phyloP scores from a whole-genome alignment of 2,113 vertebrate species.

The Tinamus guttatus region DNA sequence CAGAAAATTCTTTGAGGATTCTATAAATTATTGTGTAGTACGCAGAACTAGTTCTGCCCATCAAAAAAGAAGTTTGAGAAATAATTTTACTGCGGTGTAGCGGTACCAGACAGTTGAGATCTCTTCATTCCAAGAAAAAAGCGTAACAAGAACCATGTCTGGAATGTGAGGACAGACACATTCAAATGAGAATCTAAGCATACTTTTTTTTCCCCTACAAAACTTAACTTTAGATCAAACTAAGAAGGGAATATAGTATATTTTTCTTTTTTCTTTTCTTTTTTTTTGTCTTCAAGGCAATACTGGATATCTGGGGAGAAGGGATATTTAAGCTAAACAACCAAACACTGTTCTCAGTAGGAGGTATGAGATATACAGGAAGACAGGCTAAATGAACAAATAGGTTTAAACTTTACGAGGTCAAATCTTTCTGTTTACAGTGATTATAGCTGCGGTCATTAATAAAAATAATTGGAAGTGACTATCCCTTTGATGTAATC shows the following conservation, averaged over 20 bases:
- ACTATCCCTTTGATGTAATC: conserved; percentile 23
- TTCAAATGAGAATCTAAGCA: not conserved
- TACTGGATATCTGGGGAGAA: not conserved
- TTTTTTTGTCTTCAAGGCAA: not conserved
- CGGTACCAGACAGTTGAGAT: not conserved
- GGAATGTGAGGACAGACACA: not conserved
- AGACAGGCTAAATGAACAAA: conserved; percentile 27
- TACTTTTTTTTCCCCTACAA: not conserved
- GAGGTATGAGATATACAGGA: not conserved
- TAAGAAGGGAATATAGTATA: not conserved
- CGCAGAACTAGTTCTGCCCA: not conserved
- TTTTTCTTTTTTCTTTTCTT: not conserved
- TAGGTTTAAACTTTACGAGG: not conserved
- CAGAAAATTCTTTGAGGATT: not conserved
- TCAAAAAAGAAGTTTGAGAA: not conserved
- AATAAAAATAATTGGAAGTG: conserved; percentile 56
- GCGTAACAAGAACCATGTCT: not conserved
- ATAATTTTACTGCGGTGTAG: not conserved
- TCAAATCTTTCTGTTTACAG: conserved; percentile 40
- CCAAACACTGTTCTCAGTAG: not conserved
- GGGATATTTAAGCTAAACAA: not conserved
- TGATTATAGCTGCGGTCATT: conserved; percentile 31
- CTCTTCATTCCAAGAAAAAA: not conserved
- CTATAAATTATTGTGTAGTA: not conserved
- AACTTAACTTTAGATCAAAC: not conserved